Evolutionary conservation across 2,888 invertebrate species (phyloP), one percentile per base, ranked within the genome.

Genomic region (Cheilosia pagana): DNA sequence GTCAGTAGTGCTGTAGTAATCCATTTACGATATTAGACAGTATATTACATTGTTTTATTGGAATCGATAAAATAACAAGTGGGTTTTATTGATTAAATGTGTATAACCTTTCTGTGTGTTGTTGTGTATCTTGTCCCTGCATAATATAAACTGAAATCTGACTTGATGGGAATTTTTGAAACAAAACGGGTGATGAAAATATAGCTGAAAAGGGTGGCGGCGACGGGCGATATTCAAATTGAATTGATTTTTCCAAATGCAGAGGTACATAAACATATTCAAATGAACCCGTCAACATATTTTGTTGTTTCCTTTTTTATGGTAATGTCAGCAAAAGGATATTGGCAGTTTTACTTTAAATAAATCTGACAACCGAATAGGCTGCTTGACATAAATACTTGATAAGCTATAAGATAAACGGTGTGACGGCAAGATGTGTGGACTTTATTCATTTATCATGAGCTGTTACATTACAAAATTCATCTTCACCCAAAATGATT

Each of bases 61-160:
- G 39, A 72, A 65, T 79, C 78, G 72, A 72, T 79, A 60, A 67
- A 60, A 79, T 59, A 72, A 57, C 65, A 79, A 72, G 59, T 57
- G 45, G n/a, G 28, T 41, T 14, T 52, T 78, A 67, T 79, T 72
- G 72, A 79, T 79, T 72, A 52, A 48, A 59, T 50, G 55, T 19
- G 43, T 43, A 43, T 43, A 43, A 19, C 31, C 4, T 19, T 67
- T 28, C 43, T 55, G 0, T 31, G 16, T 28, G 28, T 28, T 28
- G 28, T 8, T 41, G 28, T 3, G 16, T 41, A 21, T 52, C 19
- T 45, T 45, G 16, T 45, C 19, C 45, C 16, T 41, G 12, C 3
- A n/a, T n/a, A 35, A 35, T 12, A 35, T 35, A 12, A 72, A 62
- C 62, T 12, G 23, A 72, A 62, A 53, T 35, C 35, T 12, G 12